Conservation (phyloP, 2,888 invertebrate species). For the Drosophila mettleri region DNA sequence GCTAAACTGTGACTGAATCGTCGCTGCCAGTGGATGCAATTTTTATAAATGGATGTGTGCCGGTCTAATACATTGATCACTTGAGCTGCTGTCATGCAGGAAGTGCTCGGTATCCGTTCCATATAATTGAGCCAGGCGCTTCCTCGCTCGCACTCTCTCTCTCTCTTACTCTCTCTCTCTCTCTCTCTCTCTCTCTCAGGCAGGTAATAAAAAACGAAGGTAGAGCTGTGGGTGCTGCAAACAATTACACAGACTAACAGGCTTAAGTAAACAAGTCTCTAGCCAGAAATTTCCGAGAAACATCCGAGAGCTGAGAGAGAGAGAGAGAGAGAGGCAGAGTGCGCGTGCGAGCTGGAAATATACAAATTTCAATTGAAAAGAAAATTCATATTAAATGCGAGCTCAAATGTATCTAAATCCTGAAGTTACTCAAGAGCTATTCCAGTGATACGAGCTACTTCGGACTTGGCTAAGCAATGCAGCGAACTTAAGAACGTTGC, state of each 20-base stretch:
- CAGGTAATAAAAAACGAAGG: constrained; percentile 2
- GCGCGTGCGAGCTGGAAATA: background rate
- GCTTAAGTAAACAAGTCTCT: background rate
- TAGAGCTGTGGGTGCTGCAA: constrained; percentile 4
- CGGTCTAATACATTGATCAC: constrained; percentile 36
- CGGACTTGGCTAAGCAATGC: background rate
- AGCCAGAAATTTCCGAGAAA: background rate
- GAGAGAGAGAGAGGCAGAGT: background rate
- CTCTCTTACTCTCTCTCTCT: background rate
- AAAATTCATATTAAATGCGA: too few species aligned
- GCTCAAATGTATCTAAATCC: too few species aligned
- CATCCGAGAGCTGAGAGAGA: background rate
- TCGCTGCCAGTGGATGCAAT: constrained; percentile 22
- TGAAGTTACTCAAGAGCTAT: too few species aligned
- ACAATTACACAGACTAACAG: background rate
- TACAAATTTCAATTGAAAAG: background rate
- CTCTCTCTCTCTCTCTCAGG: background rate
- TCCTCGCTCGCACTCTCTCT: background rate
- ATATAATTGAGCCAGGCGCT: constrained; percentile 2
- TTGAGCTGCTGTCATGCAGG: constrained; percentile 32
- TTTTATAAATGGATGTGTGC: constrained; percentile 25
- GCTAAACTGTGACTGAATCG: constrained; percentile 31
- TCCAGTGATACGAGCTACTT: background rate
- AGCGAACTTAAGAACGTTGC: too few species aligned
- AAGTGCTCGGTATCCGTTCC: constrained; percentile 34